These are phyloP conservation scores for Nibea coibor DNA, from an alignment of 2,113 vertebrate genomes.

Conservation along the genomic window DNA sequence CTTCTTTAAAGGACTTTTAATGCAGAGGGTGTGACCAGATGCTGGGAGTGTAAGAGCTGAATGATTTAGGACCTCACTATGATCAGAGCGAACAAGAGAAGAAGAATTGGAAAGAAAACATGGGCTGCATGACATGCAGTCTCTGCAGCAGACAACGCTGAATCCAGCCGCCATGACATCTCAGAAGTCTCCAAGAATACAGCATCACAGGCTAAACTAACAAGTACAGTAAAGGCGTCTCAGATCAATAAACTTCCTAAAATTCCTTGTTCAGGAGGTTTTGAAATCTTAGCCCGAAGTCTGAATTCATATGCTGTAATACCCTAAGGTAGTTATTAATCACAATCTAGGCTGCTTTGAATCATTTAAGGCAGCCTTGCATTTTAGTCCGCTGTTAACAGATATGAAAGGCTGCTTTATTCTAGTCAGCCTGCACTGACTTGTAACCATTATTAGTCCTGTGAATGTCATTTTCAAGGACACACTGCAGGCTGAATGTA, in stretches of 20 bases:
- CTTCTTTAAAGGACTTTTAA: background rate
- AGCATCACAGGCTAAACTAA: background rate
- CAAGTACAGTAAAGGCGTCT: background rate
- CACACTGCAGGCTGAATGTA: conserved; percentile 3
- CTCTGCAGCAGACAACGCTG: background rate
- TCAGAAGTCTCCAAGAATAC: background rate
- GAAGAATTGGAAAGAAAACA: background rate
- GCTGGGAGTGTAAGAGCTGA: background rate
- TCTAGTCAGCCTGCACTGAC: conserved; percentile 28
- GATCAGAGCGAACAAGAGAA: background rate
- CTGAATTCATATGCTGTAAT: background rate
- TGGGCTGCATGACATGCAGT: background rate
- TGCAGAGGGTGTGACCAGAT: background rate
- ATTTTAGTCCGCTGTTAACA: background rate
- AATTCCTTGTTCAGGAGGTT: background rate
- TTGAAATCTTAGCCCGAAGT: background rate
- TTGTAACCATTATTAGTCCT: conserved; percentile 9
- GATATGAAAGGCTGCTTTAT: conserved; percentile 32
- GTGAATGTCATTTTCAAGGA: conserved; percentile 51
- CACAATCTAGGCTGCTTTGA: background rate
- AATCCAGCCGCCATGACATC: conserved; percentile 16
- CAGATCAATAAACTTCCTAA: background rate
- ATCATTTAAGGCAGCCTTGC: conserved; percentile 26
- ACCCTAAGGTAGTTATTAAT: conserved; percentile 4
- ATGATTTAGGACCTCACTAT: background rate